These are phyloP conservation scores for Colossoma macropomum DNA, from an alignment of 2,113 vertebrate genomes.

Conservation along the genomic window DNA sequence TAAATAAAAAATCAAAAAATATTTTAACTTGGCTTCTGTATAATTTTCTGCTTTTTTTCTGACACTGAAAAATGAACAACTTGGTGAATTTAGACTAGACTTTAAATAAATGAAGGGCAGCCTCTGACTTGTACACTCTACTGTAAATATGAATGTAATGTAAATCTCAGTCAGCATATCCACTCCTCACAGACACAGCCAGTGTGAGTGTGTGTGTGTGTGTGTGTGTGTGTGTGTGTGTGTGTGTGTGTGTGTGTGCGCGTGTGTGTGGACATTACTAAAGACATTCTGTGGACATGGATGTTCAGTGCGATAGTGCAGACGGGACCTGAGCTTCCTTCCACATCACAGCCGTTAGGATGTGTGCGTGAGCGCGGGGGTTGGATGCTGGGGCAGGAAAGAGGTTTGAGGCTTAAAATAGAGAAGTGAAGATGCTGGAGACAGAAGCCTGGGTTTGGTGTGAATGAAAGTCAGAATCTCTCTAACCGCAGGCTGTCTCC, in stretches of 20 bases:
- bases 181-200: too few relatives aligned
- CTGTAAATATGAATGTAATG: too few relatives aligned
- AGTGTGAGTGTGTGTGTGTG: too few relatives aligned
- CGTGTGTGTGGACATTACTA: slow-evolving; percentile 7
- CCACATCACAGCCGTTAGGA: slow-evolving; percentile 59
- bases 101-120: too few relatives aligned
- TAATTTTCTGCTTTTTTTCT: too few relatives aligned
- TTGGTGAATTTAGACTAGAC: too few relatives aligned
- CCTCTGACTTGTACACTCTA: too few relatives aligned
- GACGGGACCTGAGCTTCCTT: slow-evolving; percentile 50
- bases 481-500: slow-evolving; percentile 45
- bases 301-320: slow-evolving; percentile 37
- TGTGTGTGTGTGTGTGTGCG: slow-evolving; percentile 5
- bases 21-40: too few relatives aligned
- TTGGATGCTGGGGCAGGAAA: slow-evolving; percentile 48
- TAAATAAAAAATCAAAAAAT: too few relatives aligned
- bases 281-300: slow-evolving; percentile 40
- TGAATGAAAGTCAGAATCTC: slow-evolving; percentile 44
- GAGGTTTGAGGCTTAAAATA: slow-evolving; percentile 52
- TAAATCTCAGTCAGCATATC: too few relatives aligned
- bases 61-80: too few relatives aligned
- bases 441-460: slow-evolving; percentile 38
- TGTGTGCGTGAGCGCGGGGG: slow-evolving; percentile 45
- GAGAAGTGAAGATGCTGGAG: slow-evolving; percentile 48
- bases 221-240: too few relatives aligned